Conservation (phyloP, 2,113 vertebrate genomes). For the Sceloporus undulatus region DNA sequence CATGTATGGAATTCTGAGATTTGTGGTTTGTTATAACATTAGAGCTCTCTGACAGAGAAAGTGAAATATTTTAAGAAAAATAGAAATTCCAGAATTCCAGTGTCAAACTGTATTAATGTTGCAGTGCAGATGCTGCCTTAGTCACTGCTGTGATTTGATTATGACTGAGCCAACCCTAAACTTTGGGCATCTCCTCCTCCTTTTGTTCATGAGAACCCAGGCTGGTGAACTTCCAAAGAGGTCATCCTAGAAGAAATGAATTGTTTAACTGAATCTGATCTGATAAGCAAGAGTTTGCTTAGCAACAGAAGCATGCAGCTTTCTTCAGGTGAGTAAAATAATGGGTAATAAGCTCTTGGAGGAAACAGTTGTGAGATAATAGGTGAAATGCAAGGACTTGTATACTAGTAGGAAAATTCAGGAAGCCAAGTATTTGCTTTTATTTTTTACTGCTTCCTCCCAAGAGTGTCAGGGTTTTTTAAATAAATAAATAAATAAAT, state of each 20-base stretch:
- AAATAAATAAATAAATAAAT: too few relatives aligned
- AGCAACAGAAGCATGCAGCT: too few relatives aligned
- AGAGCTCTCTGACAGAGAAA: too few relatives aligned
- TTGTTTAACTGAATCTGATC: too few relatives aligned
- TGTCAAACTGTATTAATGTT: too few relatives aligned
- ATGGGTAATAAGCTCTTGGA: neutral
- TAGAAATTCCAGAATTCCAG: too few relatives aligned
- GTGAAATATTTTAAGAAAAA: too few relatives aligned
- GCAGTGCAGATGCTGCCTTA: neutral
- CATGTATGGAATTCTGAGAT: too few relatives aligned
- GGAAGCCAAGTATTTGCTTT: neutral
- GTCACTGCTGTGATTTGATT: neutral
- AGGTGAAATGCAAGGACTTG: neutral
- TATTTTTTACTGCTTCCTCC: neutral
- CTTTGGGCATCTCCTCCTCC: neutral
- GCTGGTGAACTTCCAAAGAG: neutral
- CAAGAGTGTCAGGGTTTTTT: neutral
- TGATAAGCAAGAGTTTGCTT: neutral
- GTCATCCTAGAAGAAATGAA: neutral
- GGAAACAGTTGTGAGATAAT: neutral
- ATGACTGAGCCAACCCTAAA: neutral
- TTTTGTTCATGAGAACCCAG: neutral
- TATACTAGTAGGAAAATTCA: neutral
- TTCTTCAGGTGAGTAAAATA: constrained; percentile 1
- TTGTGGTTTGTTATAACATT: too few relatives aligned